Percentiles rank a stretch among this genome's conserved stretches.
Evolutionary conservation across 2,113 vertebrate species (phyloP).

Genomic region (Lycocorax pyrrhopterus): DNA sequence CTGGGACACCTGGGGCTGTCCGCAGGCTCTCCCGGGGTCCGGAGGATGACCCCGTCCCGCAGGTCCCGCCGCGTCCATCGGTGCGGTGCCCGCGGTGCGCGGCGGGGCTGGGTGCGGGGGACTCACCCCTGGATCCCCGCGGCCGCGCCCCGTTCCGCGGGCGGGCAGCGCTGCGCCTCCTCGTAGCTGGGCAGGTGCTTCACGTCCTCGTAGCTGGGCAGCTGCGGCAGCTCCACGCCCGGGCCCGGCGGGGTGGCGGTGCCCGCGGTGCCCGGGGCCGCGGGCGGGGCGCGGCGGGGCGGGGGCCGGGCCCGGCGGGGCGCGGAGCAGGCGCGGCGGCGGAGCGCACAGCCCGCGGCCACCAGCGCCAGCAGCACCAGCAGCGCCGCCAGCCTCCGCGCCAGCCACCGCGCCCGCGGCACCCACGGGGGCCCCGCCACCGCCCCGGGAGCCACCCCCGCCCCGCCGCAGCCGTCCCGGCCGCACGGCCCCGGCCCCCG

Average conservation of each 20-base stretch:
- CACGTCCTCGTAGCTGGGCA: constrained; percentile 92
- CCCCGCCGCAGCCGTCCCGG: no score
- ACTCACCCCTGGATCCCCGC: constrained; percentile 40
- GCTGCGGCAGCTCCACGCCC: constrained; percentile 53
- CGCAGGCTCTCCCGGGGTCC: no score
- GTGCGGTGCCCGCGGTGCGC: not conserved
- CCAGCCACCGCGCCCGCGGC: no score
- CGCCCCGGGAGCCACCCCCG: no score
- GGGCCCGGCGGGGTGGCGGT: no score
- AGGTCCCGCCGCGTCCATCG: not conserved
- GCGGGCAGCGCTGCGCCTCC: constrained; percentile 67
- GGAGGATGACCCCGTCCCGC: not conserved
- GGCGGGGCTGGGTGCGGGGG: not conserved
- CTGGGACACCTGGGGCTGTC: not conserved
- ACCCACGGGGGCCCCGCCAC: no score
- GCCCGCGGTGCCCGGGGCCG: not conserved
- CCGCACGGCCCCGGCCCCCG: not conserved
- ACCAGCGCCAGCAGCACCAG: no score
- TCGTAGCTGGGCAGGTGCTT: constrained; percentile 92
- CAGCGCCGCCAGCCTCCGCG: no score
- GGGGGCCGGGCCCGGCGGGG: no score
- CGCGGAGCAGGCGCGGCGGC: no score
- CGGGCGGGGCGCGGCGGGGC: not conserved
- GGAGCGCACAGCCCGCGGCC: no score
- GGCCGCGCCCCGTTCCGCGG: not conserved